Conservation (phyloP, 2,888 invertebrate genomes). For the Mylabris sibirica region DNA sequence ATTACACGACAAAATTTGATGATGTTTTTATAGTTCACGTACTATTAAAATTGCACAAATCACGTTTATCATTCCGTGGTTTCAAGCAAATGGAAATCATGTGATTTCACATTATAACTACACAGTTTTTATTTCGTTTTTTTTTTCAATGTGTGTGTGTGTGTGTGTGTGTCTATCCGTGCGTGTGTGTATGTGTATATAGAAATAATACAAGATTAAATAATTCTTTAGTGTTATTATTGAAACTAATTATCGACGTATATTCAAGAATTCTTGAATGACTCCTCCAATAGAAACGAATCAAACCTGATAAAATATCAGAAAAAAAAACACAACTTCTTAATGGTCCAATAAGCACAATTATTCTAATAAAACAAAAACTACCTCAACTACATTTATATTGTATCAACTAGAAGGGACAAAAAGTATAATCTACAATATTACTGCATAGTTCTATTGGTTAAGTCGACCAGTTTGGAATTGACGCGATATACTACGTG, state of each 20-base stretch:
- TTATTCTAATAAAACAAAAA: constrained; percentile 43
- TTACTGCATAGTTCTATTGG: too few relatives aligned
- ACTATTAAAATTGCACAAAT: constrained; percentile 11
- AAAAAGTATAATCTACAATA: neutral
- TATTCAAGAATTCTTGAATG: neutral
- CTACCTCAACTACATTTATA: too few relatives aligned
- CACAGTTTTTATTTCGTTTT: neutral
- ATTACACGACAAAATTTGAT: constrained; percentile 11
- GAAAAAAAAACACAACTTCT: neutral
- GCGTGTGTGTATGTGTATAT: neutral
- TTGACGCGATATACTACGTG: neutral
- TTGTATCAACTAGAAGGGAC: constrained; percentile 21
- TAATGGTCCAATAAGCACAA: constrained; percentile 45
- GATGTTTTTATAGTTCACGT: constrained; percentile 10
- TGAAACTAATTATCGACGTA: neutral
- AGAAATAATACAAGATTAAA: neutral
- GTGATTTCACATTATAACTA: neutral
- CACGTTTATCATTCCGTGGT: constrained; percentile 7
- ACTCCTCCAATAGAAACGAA: neutral
- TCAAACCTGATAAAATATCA: neutral
- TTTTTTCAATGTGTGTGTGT: neutral
- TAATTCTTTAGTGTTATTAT: neutral
- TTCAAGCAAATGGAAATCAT: constrained; percentile 4
- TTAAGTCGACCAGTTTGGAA: too few relatives aligned
- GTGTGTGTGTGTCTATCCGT: neutral